Evolutionary conservation across 2,797 vertebrate genomes (phyloP), one percentile per base, ranked within the genome.

Genomic region (Oryzias dopingdopingensis): DNA sequence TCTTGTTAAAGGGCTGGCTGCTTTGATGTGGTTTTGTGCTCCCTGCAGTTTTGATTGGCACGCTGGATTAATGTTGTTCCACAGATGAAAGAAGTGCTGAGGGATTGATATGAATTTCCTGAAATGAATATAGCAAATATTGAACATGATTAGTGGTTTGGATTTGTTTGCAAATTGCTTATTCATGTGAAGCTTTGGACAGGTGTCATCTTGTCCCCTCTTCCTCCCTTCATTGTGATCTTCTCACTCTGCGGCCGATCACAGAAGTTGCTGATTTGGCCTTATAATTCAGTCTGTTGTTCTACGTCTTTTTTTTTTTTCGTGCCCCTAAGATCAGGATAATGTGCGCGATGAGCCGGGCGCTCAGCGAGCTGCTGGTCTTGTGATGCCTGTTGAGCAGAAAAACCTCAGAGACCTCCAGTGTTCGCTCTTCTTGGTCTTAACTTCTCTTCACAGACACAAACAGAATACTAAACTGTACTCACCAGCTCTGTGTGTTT

Each of bases 11-110:
- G 76, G 80, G 56, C 64, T 73, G 71, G 58, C 82, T 83, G 82
- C 87, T 91, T 90, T 88, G 83, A 90, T 90, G 84, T 84, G 80
- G 60, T 80, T 79, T 67, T 78, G 57, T 58, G 73, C 85, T 82
- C 83, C 86, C 85, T 67, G 81, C 77, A 57, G 86, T 86, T 83
- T 37, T 90, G 89, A 91, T 79, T 87, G 89, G 79, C 80, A 81
- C 55, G 17, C 49, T 65, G 80, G 80, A 86, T 86, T 72, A 77
- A 79, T 72, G 65, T 69, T 77, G 69, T 75, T 76, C 68, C 73
- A 47, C 70, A 77, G 71, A 82, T 86, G 75, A 82, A 81, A 83
- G 80, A 65, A 81, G 62, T 60, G 54, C 73, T 29, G 4, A 49
- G 20, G 62, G 58, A 75, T 65, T 53, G 45, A 73, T 74, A 41